Evolutionary conservation across 2,888 invertebrate species (phyloP).

Genomic region (Fabriciana adippe): DNA sequence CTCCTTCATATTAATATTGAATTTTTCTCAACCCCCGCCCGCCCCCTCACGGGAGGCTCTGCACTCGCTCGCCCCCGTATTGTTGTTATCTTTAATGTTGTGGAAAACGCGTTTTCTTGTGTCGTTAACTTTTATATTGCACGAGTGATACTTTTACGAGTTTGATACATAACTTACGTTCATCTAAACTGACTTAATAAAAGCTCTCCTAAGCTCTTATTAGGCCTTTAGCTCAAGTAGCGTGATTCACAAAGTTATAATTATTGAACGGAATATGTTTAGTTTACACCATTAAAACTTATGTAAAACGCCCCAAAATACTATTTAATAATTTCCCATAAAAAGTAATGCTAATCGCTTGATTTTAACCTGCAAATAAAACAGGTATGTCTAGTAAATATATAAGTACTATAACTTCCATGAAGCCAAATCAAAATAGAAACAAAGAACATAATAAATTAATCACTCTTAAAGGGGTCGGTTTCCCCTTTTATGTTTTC

Average conservation of each 20-base stretch:
- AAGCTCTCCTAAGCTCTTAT: conserved; percentile 29
- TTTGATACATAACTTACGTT: conserved; percentile 77
- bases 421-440: conserved; percentile 69
- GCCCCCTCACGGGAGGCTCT: conserved; percentile 80
- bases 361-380: too few relatives aligned
- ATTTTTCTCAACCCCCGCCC: conserved; percentile 86
- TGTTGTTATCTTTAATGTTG: conserved; percentile 83
- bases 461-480: conserved; percentile 76
- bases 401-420: conserved; percentile 17
- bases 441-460: conserved; percentile 81
- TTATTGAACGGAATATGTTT: background rate
- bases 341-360: background rate
- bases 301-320: background rate
- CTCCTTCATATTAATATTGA: conserved; percentile 91
- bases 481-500: conserved; percentile 76
- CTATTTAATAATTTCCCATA: background rate
- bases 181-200: conserved; percentile 36
- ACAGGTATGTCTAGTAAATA: too few relatives aligned
- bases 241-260: background rate
- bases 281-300: too few relatives aligned
- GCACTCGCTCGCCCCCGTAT: conserved; percentile 81
- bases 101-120: conserved; percentile 84
- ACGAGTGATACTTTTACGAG: conserved; percentile 81
- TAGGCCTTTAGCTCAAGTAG: too few relatives aligned
- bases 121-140: conserved; percentile 83